Evolutionary conservation across 2,888 invertebrate species (phyloP), one percentile per base, ranked within the genome.

Genomic region (Pachliopta kotzebuea): DNA sequence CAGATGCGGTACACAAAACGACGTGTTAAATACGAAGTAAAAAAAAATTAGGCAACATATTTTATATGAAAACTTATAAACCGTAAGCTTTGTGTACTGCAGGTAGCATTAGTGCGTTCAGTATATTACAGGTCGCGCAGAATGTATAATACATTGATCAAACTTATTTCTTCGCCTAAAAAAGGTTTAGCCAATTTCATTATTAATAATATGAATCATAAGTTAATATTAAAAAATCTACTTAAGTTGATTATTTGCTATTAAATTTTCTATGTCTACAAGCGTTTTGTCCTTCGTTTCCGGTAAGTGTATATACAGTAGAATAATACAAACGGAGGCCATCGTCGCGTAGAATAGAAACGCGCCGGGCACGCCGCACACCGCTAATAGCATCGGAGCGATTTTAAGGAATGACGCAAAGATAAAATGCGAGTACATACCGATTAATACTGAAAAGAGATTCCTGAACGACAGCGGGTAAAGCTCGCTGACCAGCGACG

Each of bases 181-280:
- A 29, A 29, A 29, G 4, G 4, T 0, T 29, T 29, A 7, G 29
- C 8, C 8, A 29, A 26, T 26, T 8, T 31, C 9, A 31, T 31
- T 31, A 31, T 11, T 2, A 9, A 31, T 8, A 2, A 31, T 9
- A 31, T 4, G 11, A 8, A 8, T 2, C 11, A 31, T 31, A 31
- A 31, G 7, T 31, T 31, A 9, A 31, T 31, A 6, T 11, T 1
- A 9, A 31, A 31, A 31, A 2, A 4, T 31, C 31, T 31, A 31
- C 31, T 1, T 8, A 31, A 31, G 31, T 31, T 31, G 18, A 49
- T 49, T 49, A 20, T 20, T 49, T n/a, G 20, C 49, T 4, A 49
- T 77, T 75, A 11, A 76, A 76, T 65, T 77, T 79, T 63, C 54
- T 11, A 63, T 59, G n/a, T 63, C 63, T 17, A 59, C 29, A 14